phyloP scores from a whole-genome alignment of 2,113 vertebrate species.

The Notarius quadriscutis region DNA sequence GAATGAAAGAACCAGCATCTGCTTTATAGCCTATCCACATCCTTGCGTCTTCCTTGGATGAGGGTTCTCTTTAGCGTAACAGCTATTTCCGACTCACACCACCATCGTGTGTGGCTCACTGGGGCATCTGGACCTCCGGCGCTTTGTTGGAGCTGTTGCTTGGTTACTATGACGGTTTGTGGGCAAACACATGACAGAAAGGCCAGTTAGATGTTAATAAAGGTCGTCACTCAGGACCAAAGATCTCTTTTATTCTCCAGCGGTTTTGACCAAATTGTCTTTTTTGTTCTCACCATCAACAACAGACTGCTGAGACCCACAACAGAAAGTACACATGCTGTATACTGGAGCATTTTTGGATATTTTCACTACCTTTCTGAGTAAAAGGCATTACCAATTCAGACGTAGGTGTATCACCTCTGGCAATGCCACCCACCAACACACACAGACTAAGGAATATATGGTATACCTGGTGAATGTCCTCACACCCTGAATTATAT shows the following conservation, averaged over 20 bases:
- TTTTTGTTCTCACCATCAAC: conserved; percentile 10
- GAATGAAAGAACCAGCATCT: conserved; percentile 25
- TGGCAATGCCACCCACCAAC: background rate
- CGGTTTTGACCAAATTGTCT: background rate
- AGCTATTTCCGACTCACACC: conserved; percentile 39
- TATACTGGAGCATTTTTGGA: background rate
- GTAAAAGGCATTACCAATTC: background rate
- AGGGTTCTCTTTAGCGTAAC: conserved; percentile 9
- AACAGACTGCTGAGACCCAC: background rate
- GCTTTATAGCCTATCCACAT: background rate
- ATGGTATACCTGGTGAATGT: background rate
- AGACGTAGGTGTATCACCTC: background rate
- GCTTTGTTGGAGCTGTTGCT: conserved; percentile 41
- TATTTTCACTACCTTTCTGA: background rate
- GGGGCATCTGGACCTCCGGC: conserved; percentile 45
- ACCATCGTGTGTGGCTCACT: conserved; percentile 48
- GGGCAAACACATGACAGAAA: conserved; percentile 20
- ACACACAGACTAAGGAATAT: background rate
- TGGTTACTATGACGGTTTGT: background rate
- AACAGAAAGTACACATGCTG: background rate
- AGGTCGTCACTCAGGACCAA: background rate
- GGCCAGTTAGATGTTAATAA: background rate
- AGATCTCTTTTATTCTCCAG: background rate
- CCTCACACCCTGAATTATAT: background rate
- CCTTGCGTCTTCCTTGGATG: conserved; percentile 25